phyloP scores from a whole-genome alignment of 2,113 vertebrate species.

The Oncorhynchus nerka region DNA sequence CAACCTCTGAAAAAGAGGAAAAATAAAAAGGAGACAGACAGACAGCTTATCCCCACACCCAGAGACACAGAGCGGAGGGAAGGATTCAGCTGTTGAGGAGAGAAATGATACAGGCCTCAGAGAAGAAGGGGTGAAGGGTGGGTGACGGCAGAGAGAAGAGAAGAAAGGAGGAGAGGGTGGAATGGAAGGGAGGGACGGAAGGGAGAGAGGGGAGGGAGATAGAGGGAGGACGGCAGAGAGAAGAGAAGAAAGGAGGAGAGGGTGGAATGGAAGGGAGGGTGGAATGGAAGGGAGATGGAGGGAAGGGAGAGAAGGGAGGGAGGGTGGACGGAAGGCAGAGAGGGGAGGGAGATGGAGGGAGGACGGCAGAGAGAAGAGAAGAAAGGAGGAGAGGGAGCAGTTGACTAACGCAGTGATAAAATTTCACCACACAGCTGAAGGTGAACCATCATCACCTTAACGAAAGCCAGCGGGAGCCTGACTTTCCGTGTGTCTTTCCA shows the following conservation, averaged over 20 bases:
- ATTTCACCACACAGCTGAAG: background rate
- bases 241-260: no score
- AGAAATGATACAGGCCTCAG: background rate
- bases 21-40: background rate
- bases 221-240: no score
- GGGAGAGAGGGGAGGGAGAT: no score
- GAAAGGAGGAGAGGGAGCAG: background rate
- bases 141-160: no score
- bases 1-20: background rate
- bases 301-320: background rate
- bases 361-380: background rate
- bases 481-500: no score
- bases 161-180: no score
- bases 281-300: no score
- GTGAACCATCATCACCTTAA: background rate
- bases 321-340: background rate
- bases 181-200: no score
- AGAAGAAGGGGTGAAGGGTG: background rate
- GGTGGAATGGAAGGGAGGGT: no score
- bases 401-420: background rate
- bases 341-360: background rate
- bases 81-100: no score
- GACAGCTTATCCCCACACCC: background rate
- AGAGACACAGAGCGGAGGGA: background rate
- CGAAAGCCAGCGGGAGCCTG: background rate